Evolutionary conservation across 2,113 vertebrate genomes (phyloP).

Genomic region (Polypterus bichir): DNA sequence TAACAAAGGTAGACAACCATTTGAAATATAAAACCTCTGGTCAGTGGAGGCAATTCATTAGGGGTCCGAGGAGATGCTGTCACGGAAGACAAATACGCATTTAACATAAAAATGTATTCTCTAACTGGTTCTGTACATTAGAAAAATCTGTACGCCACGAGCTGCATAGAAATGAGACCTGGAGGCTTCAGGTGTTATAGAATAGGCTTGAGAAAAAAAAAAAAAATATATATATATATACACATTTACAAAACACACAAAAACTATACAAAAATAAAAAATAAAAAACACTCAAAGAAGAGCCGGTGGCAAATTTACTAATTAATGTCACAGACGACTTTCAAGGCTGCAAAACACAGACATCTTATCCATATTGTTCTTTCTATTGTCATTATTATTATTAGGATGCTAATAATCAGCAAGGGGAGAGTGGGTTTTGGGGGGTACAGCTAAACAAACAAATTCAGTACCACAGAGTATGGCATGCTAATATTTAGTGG

Average conservation of each 20-base stretch:
- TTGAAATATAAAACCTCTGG: slow-evolving; percentile 11
- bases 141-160: slow-evolving; percentile 12
- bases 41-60: slow-evolving; percentile 9
- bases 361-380: slow-evolving; percentile 2
- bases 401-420: no score
- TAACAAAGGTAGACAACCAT: slow-evolving; percentile 9
- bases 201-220: slow-evolving; percentile 13
- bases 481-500: no score
- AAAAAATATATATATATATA: no score
- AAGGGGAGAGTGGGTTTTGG: no score
- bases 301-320: slow-evolving; percentile 20
- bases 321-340: neutral
- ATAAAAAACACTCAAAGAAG: slow-evolving; percentile 11
- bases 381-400: neutral
- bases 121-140: slow-evolving; percentile 6
- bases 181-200: slow-evolving; percentile 20
- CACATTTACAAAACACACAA: no score
- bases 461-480: no score
- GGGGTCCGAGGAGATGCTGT: neutral
- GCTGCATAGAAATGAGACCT: slow-evolving; percentile 18
- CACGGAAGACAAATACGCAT: neutral
- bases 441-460: no score
- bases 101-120: slow-evolving; percentile 18
- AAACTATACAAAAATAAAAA: no score
- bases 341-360: neutral